Base-by-base conservation (phyloP, 2,113 vertebrate genomes). In the Athene noctua region DNA sequence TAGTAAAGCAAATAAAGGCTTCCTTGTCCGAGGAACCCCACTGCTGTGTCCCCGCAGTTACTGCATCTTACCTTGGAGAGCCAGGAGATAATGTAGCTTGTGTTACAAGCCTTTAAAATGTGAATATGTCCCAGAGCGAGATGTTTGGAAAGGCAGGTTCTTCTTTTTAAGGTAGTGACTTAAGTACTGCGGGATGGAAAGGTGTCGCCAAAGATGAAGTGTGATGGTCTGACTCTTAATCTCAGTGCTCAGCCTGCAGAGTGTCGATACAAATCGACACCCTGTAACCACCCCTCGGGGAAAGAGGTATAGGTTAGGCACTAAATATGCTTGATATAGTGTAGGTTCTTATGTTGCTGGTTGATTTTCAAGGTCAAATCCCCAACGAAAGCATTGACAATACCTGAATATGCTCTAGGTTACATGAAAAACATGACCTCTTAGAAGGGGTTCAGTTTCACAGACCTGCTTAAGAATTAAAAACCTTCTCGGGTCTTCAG, bases 301-400 rank as follows among this genome's bases (percentile, higher is more conserved):
- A 58, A 30, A 59, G 23, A 34, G 38, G 32, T 9, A 8, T 36
- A 58, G 4, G 7, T 70, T 26, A 54, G 86, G 55, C 54, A 4
- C 46, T 46, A 3, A 5, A 0, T 4, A 3, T 13, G 2, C 42
- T 68, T 19, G 0, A 7, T 10, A 12, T 0, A 51, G 36, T 11
- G 2, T 5, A 23, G 26, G 34, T 34, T 17, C 49, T 63, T 36
- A 15, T 0, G 0, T 9, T 74, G 47, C 57, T 59, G 52, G 4
- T 30, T 61, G 77, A 29, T 87, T 94, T 47, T 88, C 62, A 66
- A 51, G 85, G 74, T 77, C 68, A 96, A 36, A 72, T 22, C 40
- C 18, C 22, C 40, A 4, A 29, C 7, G 57, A 58, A 61, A 67
- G 19, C 61, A 30, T 49, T 81, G 38, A 12, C 40, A 80, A 20